phyloP scores from a whole-genome alignment of 2,888 invertebrate species.

The Drosophila quinaria region DNA sequence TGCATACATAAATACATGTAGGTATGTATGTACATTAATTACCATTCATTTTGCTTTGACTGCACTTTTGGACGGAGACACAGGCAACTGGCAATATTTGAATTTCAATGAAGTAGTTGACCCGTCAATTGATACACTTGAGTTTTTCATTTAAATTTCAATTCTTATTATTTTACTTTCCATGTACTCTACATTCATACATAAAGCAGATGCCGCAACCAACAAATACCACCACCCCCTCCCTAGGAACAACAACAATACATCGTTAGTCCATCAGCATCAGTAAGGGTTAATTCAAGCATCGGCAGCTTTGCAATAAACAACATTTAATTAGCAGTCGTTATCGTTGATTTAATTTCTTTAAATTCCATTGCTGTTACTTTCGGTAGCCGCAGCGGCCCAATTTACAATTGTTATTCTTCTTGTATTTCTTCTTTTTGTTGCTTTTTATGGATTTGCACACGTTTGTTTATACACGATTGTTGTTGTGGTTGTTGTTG shows the following conservation, averaged over 20 bases:
- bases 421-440: constrained; percentile 39
- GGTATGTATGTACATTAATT: constrained; percentile 40
- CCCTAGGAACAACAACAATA: constrained; percentile 30
- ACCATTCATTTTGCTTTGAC: constrained; percentile 42
- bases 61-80: constrained; percentile 32
- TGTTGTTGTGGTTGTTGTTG: constrained; percentile 25
- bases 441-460: constrained; percentile 52
- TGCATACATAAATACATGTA: neutral
- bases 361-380: constrained; percentile 9
- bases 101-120: constrained; percentile 33
- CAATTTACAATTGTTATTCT: constrained; percentile 45
- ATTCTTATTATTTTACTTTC: constrained; percentile 42
- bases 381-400: constrained; percentile 25
- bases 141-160: constrained; percentile 32
- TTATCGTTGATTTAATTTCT: constrained; percentile 12
- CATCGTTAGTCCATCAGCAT: constrained; percentile 47
- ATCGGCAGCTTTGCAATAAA: constrained; percentile 26
- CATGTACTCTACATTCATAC: constrained; percentile 19
- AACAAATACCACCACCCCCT: constrained; percentile 23
- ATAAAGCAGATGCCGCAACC: constrained; percentile 29
- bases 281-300: constrained; percentile 20
- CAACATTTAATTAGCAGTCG: constrained; percentile 25
- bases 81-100: constrained; percentile 25
- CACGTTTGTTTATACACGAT: constrained; percentile 59
- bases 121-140: constrained; percentile 28